phyloP scores from a whole-genome alignment of 2,113 vertebrate species.

The Alligator mississippiensis region DNA sequence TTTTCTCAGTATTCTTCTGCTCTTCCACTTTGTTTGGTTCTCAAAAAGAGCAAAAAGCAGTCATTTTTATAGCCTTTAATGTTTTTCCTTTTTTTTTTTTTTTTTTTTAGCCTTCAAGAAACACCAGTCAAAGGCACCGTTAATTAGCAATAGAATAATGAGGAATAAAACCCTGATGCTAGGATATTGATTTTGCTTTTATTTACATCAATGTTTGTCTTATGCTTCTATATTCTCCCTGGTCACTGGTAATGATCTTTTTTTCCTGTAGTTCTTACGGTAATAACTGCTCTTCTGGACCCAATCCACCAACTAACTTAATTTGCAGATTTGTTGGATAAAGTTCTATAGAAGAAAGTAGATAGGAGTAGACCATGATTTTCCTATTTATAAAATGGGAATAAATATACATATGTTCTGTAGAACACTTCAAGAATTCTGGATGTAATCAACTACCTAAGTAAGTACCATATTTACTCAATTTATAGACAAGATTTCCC shows the following conservation, averaged over 20 bases:
- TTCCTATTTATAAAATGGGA: background rate
- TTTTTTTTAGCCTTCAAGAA: slow-evolving; percentile 2
- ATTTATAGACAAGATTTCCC: too few species aligned
- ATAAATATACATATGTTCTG: background rate
- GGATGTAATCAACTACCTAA: background rate
- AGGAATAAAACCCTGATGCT: background rate
- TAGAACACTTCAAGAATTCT: background rate
- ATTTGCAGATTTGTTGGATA: background rate
- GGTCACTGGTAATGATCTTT: too few species aligned
- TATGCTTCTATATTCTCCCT: too few species aligned
- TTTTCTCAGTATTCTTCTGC: background rate
- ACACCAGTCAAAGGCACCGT: background rate
- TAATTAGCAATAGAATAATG: background rate
- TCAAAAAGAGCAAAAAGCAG: background rate
- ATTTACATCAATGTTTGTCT: background rate
- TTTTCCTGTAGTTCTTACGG: background rate
- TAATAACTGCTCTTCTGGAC: background rate
- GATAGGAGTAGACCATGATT: background rate
- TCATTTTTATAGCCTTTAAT: slow-evolving; percentile 21
- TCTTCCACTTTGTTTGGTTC: background rate
- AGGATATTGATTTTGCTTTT: background rate
- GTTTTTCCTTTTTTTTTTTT: background rate
- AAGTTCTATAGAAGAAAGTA: background rate
- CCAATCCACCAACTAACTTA: background rate
- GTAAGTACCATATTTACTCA: too few species aligned